phyloP scores from a whole-genome alignment of 2,113 vertebrate genomes.

The Melanostigma gelatinosum region DNA sequence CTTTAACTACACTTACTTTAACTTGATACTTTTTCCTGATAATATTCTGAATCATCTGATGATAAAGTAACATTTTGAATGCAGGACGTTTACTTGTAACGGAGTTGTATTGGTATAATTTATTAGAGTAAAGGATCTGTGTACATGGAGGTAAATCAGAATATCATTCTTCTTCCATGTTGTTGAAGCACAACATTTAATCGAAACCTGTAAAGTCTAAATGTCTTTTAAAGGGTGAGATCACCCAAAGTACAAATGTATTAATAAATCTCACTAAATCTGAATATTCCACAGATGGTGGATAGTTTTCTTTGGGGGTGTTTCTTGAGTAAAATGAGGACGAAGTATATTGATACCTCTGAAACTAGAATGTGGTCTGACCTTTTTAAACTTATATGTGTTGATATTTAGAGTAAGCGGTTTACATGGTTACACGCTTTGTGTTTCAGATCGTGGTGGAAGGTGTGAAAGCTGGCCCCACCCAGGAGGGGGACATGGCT shows the following conservation, averaged over 20 bases:
- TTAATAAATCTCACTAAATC: not conserved
- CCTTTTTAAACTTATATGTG: not conserved
- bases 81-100: not conserved
- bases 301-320: not conserved
- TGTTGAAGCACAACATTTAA: not conserved
- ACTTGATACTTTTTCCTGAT: not conserved
- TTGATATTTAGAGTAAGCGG: not conserved
- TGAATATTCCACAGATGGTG: not conserved
- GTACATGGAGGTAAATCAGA: not conserved
- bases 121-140: not conserved
- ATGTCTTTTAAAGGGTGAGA: not conserved
- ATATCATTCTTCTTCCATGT: not conserved
- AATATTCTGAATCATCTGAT: not conserved
- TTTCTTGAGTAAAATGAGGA: not conserved
- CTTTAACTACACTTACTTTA: not conserved
- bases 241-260: not conserved
- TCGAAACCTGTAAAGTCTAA: not conserved
- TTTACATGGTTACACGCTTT: not conserved
- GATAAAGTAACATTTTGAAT: not conserved
- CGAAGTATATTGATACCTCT: not conserved
- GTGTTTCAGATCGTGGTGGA: conserved; percentile 78
- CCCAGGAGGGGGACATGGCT: conserved; percentile 74
- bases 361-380: not conserved
- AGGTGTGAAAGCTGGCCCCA: conserved; percentile 70
- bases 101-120: not conserved